These are phyloP conservation scores for Pangasianodon gigas DNA, from an alignment of 2,113 vertebrate genomes.

Conservation along the genomic window DNA sequence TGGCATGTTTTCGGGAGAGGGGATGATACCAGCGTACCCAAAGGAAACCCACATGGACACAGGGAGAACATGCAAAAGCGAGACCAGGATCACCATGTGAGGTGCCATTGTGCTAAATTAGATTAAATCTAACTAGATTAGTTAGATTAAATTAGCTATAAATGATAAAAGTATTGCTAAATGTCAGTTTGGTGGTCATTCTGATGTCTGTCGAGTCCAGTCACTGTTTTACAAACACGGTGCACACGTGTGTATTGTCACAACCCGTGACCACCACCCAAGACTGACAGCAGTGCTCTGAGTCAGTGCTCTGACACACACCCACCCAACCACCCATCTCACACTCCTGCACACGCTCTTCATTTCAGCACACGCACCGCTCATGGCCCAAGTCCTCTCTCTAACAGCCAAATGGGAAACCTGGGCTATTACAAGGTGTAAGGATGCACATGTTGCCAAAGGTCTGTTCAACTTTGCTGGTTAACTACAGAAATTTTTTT, in stretches of 20 bases:
- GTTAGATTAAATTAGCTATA: not conserved
- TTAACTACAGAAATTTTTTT: not conserved
- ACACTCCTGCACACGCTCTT: not conserved
- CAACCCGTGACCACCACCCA: constrained; percentile 28
- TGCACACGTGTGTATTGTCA: constrained; percentile 38
- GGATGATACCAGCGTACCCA: not conserved
- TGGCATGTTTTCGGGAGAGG: not conserved
- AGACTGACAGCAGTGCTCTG: constrained; percentile 39
- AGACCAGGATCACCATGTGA: not conserved
- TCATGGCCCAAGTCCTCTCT: not conserved
- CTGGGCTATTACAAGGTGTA: not conserved
- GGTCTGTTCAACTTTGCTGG: not conserved
- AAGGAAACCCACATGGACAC: not conserved
- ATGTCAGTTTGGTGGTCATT: not conserved
- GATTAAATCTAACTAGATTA: not conserved
- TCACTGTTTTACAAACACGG: not conserved
- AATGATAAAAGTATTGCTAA: not conserved
- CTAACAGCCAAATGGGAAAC: not conserved
- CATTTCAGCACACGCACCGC: not conserved
- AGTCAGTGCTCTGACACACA: constrained; percentile 42
- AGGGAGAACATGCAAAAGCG: not conserved
- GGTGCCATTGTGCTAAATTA: not conserved
- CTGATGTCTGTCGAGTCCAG: not conserved
- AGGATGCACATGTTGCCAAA: not conserved
- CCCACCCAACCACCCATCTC: constrained; percentile 41